Evolutionary conservation across 2,797 vertebrate genomes (phyloP).

Genomic region (Parotocinclus haroldoi): DNA sequence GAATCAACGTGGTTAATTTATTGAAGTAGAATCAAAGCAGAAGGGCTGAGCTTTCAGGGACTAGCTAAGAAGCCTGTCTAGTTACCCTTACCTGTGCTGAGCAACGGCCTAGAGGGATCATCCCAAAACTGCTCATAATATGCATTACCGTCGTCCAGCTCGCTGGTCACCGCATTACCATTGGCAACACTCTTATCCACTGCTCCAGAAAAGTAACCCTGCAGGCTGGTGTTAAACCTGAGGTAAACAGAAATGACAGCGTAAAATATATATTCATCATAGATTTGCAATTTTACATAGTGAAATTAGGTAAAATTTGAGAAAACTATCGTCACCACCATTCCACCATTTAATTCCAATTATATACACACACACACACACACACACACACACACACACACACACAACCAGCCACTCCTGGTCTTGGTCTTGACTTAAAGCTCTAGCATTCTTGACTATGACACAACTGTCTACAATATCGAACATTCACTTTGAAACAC

Average conservation of each 20-base stretch:
- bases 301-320: no score
- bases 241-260: slow-evolving; percentile 15
- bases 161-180: slow-evolving; percentile 75
- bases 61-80: slow-evolving; percentile 72
- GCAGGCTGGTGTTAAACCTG: slow-evolving; percentile 80
- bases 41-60: slow-evolving; percentile 5
- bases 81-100: slow-evolving; percentile 85
- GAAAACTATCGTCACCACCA: no score
- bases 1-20: slow-evolving; percentile 3
- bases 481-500: no score
- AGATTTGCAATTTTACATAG: no score
- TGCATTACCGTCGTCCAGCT: slow-evolving; percentile 85
- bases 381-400: no score
- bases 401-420: no score
- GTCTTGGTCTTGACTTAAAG: no score
- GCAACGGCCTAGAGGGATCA: slow-evolving; percentile 80
- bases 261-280: no score
- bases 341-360: no score
- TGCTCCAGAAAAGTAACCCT: slow-evolving; percentile 71
- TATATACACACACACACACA: no score
- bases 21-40: slow-evolving; percentile 19
- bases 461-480: no score
- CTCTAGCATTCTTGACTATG: no score
- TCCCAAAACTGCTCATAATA: slow-evolving; percentile 74
- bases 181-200: slow-evolving; percentile 71